Evolutionary conservation across 2,797 vertebrate genomes (phyloP), one percentile per base, ranked within the genome.

Genomic region (Avahi laniger): DNA sequence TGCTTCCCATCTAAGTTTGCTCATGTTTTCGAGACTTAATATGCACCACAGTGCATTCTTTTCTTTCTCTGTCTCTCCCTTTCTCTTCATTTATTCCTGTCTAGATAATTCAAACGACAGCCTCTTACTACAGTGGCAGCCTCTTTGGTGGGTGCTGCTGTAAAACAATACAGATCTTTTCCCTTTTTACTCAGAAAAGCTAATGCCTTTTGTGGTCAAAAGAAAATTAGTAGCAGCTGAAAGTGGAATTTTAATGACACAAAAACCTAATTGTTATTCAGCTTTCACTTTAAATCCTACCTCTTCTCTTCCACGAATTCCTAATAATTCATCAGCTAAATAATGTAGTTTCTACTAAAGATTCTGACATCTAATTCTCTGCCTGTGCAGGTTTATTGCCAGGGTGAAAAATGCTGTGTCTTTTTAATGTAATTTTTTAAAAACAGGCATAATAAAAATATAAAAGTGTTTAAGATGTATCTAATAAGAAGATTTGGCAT

Each of bases 281-380:
- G 76, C 76, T 96, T 94, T 88, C 94, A 93, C 91, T 97, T 93
- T 85, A 96, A 93, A 93, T 91, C 94, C 94, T 91, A 78, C 91
- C 80, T 89, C 83, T 89, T 85, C 75, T 92, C 89, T 89, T 91
- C 72, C 84, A 85, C 28, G 81, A 96, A 96, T 95, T 83, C 91
- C 85, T 93, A 38, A 95, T 94, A 96, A 95, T 97, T 97, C 95
- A 88, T 97, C 91, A 88, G 82, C 93, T 95, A 96, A 96, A 97
- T 96, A 96, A 96, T 61, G 61, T 92, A 81, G 8, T 80, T 87
- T 80, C 86, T 93, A 41, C 95, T 59, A 87, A 92, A 87, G 96
- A 94, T 81, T 67, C 87, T 97, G 97, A 97, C 97, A 96, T 75
- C 96, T 79, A 96, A 86, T 97, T 97, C 97, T 95, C 96, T 82